Percentiles rank a stretch among this genome's conserved stretches.
phyloP scores from a whole-genome alignment of 2,888 invertebrate genomes.

The Myathropa florea region DNA sequence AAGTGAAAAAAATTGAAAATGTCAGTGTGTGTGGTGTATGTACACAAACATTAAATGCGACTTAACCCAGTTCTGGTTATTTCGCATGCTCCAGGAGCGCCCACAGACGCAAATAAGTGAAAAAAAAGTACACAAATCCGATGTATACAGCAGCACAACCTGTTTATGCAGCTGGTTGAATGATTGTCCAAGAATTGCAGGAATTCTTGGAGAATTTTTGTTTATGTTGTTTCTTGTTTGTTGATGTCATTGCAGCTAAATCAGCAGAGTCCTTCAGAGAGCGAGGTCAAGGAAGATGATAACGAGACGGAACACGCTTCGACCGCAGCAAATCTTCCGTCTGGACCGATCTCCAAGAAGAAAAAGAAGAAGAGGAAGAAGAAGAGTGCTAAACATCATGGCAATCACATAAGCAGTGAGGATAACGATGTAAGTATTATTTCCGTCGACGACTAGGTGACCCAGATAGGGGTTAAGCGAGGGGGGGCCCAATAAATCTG shows the following conservation, averaged over 20 bases:
- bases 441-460: slow-evolving; percentile 15
- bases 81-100: slow-evolving; percentile 61
- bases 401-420: slow-evolving; percentile 83
- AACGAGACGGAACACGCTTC: slow-evolving; percentile 84
- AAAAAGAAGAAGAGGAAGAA: slow-evolving; percentile 86
- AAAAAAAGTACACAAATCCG: neutral
- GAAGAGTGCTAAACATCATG: slow-evolving; percentile 82
- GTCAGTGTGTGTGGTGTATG: slow-evolving; percentile 35
- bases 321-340: slow-evolving; percentile 81
- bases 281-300: slow-evolving; percentile 87
- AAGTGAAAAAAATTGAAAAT: neutral
- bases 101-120: slow-evolving; percentile 3
- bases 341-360: slow-evolving; percentile 81
- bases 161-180: neutral
- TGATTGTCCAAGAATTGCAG: neutral
- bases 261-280: slow-evolving; percentile 85
- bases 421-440: slow-evolving; percentile 83
- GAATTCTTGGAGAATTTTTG: neutral
- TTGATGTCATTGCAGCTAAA: slow-evolving; percentile 82
- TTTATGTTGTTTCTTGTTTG: slow-evolving; percentile 6
- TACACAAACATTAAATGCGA: slow-evolving; percentile 52
- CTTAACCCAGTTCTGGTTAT: slow-evolving; percentile 50
- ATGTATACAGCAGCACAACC: neutral
- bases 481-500: neutral
- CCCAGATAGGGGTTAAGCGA: slow-evolving; percentile 49